These are phyloP conservation scores for Tetragnatha montana DNA, from an alignment of 2,888 invertebrate species.

Conservation along the genomic window DNA sequence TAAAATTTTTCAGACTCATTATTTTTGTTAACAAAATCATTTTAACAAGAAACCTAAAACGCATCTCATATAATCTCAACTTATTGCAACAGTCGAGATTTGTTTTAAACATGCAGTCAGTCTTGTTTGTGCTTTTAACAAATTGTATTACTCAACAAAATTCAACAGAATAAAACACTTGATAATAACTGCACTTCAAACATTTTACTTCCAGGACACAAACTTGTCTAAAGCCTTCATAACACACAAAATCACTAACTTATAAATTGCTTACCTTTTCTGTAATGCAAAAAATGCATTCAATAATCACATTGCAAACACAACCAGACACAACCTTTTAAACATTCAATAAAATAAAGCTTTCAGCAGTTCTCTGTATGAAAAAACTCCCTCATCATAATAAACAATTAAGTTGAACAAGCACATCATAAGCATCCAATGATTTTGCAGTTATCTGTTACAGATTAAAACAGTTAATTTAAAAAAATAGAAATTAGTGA, in stretches of 20 bases:
- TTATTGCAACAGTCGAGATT: too few species aligned
- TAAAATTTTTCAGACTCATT: too few species aligned
- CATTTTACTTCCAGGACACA: too few species aligned
- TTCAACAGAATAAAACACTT: too few species aligned
- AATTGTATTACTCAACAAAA: too few species aligned
- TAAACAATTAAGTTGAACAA: constrained; percentile 24
- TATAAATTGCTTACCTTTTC: not conserved
- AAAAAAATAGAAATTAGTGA: not conserved
- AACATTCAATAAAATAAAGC: not conserved
- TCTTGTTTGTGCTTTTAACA: too few species aligned
- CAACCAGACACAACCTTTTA: not conserved
- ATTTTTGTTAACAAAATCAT: too few species aligned
- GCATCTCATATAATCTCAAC: too few species aligned
- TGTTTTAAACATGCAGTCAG: too few species aligned
- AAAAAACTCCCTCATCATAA: not conserved
- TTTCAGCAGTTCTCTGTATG: not conserved
- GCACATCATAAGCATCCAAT: constrained; percentile 42
- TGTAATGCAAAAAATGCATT: not conserved
- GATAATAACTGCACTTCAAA: too few species aligned
- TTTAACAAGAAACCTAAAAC: too few species aligned
- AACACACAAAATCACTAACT: not conserved
- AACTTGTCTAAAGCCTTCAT: too few species aligned
- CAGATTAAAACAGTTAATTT: constrained; percentile 1
- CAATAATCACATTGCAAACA: not conserved
- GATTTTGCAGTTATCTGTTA: constrained; percentile 32